Conservation (phyloP, 2,113 vertebrate genomes). For the Ammodytes marinus region DNA sequence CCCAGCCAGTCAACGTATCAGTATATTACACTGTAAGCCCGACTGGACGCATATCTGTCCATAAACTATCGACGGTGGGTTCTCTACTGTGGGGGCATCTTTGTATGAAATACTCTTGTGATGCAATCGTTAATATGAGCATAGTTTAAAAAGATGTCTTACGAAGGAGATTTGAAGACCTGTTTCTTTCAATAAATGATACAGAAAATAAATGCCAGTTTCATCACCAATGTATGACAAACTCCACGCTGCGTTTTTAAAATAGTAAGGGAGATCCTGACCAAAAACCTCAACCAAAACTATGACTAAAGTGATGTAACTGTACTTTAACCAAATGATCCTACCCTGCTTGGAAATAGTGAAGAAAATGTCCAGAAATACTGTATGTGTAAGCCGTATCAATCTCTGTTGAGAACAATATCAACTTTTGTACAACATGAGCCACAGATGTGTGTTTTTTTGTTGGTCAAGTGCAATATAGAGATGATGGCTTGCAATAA, state of each 20-base stretch:
- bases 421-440: not conserved
- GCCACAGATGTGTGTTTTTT: too few relatives aligned
- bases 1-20: not conserved
- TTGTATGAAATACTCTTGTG: too few relatives aligned
- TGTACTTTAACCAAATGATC: not conserved
- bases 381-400: too few relatives aligned
- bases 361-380: not conserved
- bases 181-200: not conserved
- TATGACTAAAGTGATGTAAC: not conserved
- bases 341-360: not conserved
- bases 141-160: not conserved
- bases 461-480: too few relatives aligned
- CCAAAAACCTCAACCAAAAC: not conserved
- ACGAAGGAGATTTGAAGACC: not conserved
- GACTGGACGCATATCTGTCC: not conserved
- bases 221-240: not conserved
- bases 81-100: not conserved
- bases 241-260: not conserved
- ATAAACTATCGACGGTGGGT: not conserved
- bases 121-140: not conserved
- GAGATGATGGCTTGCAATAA: too few relatives aligned
- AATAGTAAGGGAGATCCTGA: not conserved
- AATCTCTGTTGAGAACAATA: too few relatives aligned
- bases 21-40: not conserved
- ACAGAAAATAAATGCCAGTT: conserved; percentile 11